Evolutionary conservation across 2,888 invertebrate genomes (phyloP).

Genomic region (Drosophila ochracea): DNA sequence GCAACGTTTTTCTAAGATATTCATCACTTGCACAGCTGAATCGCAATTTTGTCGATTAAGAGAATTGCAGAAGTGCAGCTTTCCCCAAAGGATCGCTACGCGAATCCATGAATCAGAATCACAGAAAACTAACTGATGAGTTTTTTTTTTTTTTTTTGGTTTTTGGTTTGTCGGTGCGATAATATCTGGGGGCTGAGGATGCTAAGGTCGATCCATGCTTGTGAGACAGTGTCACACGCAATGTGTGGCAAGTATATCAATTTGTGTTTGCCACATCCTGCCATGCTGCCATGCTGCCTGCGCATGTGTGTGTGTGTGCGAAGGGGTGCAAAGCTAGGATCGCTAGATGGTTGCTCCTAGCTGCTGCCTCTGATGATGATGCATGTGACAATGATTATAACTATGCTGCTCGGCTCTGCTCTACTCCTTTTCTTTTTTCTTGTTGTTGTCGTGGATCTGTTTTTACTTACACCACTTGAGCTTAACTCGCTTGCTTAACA

Average conservation of each 20-base stretch:
- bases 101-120: neutral
- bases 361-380: constrained; percentile 9
- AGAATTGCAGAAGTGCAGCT: neutral
- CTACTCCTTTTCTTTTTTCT: neutral
- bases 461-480: constrained; percentile 81
- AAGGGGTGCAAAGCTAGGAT: constrained; percentile 16
- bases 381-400: constrained; percentile 50
- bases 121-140: neutral
- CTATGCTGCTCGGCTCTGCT: neutral
- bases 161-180: neutral
- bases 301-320: neutral
- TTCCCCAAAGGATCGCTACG: no score
- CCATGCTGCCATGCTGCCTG: constrained; percentile 1
- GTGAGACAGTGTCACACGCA: constrained; percentile 26
- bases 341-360: constrained; percentile 1
- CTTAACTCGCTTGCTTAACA: constrained; percentile 48
- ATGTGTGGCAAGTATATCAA: constrained; percentile 31
- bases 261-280: constrained; percentile 7
- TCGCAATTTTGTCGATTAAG: neutral
- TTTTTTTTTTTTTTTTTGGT: neutral
- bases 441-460: constrained; percentile 37
- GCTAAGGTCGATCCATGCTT: neutral
- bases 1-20: neutral
- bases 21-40: neutral
- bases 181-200: neutral